Percentiles rank a stretch among this genome's conserved stretches.
Evolutionary conservation across 2,113 vertebrate genomes (phyloP).

Genomic region (Callocephalon fimbriatum): DNA sequence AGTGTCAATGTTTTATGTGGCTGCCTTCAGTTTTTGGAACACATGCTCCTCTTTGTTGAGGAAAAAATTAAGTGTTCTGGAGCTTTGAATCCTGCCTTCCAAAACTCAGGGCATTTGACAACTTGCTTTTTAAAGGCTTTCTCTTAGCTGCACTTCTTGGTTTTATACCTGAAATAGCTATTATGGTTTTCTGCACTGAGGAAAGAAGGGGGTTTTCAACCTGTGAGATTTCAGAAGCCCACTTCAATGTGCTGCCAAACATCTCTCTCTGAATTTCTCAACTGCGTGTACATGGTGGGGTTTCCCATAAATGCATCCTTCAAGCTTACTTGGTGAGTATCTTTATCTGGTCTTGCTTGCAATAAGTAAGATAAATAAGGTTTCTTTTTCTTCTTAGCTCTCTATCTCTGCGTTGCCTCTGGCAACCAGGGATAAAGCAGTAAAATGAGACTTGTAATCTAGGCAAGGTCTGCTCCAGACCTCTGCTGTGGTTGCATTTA

Average conservation of each 20-base stretch:
- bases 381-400: neutral
- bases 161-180: neutral
- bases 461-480: neutral
- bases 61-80: neutral
- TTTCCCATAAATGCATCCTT: neutral
- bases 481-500: neutral
- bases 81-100: neutral
- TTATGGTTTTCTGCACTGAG: neutral
- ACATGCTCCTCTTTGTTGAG: neutral
- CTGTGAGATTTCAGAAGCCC: neutral
- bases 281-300: accelerated
- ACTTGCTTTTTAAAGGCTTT: neutral
- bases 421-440: neutral
- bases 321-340: neutral
- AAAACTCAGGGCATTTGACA: neutral
- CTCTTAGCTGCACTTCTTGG: neutral
- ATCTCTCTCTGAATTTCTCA: neutral
- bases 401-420: neutral
- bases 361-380: neutral
- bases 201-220: neutral
- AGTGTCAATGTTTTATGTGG: neutral
- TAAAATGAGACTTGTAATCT: neutral
- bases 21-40: neutral
- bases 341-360: neutral
- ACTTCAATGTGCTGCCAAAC: neutral